Conservation (phyloP, 35 echinoderm and acorn worm species). For the Hemicentrotus pulcherrimus region DNA sequence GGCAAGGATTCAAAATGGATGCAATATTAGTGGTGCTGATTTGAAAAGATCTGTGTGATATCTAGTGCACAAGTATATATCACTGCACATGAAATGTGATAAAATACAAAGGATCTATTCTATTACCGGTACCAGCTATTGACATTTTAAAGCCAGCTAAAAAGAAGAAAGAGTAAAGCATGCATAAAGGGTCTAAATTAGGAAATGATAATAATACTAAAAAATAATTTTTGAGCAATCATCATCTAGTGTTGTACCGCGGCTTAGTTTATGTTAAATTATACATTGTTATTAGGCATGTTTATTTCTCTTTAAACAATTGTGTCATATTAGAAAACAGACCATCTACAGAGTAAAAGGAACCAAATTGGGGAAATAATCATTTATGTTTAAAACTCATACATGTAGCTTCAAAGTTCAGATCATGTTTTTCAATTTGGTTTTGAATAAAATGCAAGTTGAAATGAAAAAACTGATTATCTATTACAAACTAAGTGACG, state of each 20-base stretch:
- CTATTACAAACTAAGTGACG: too few species aligned
- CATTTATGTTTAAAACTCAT: too few species aligned
- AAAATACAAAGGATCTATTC: background rate
- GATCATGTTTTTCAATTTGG: too few species aligned
- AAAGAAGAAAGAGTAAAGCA: background rate
- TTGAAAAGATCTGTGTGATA: background rate
- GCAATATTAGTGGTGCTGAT: background rate
- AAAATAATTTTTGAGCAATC: background rate
- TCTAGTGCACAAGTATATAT: background rate
- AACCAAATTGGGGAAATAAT: too few species aligned
- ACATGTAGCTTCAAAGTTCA: too few species aligned
- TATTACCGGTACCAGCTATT: constrained; percentile 22
- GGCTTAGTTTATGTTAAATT: background rate
- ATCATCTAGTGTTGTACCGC: background rate
- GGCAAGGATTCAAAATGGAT: background rate
- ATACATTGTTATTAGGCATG: background rate
- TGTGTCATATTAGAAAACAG: background rate
- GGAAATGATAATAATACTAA: background rate
- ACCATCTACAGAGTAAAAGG: background rate
- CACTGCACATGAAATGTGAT: background rate
- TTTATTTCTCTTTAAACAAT: background rate
- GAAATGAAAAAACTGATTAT: too few species aligned
- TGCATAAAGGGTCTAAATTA: background rate
- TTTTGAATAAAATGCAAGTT: too few species aligned
- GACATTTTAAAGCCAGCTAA: constrained; percentile 40